Evolutionary conservation across 1,140 invertebrate genomes (phyloP).

Genomic region (Pseudomyrmex pallidus): DNA sequence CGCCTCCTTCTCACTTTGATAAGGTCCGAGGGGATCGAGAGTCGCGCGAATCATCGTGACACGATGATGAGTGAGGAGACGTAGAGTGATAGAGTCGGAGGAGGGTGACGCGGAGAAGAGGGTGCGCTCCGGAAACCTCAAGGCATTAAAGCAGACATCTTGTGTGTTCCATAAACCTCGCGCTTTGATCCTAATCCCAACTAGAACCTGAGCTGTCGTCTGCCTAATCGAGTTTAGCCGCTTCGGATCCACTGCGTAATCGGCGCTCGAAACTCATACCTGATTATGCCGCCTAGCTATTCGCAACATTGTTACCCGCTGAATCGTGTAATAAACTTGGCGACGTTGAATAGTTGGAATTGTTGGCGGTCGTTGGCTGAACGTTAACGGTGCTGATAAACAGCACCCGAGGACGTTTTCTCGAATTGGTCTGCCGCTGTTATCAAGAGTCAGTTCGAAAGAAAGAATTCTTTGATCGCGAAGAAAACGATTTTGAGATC

Average conservation of each 20-base stretch:
- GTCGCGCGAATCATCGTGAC: conserved; percentile 56
- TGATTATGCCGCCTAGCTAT: conserved; percentile 56
- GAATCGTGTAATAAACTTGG: conserved; percentile 56
- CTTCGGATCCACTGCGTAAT: conserved; percentile 42
- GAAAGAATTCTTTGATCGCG: neutral
- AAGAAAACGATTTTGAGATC: neutral
- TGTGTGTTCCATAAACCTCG: conserved; percentile 41
- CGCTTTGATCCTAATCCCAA: conserved; percentile 71
- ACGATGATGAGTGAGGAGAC: neutral
- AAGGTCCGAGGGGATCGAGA: conserved; percentile 59
- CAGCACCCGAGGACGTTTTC: conserved; percentile 1
- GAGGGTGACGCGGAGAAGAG: neutral
- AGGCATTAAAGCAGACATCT: conserved; percentile 66
- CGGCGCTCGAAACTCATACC: conserved; percentile 61
- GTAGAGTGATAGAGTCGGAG: neutral
- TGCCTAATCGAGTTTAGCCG: conserved; percentile 66
- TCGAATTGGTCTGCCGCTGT: neutral
- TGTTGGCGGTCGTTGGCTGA: conserved; percentile 47
- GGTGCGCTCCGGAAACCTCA: conserved; percentile 52
- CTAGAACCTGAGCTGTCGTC: conserved; percentile 64
- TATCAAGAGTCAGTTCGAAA: neutral
- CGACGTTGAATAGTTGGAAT: conserved; percentile 51
- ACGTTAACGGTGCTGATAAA: conserved; percentile 36
- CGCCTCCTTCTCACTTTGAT: conserved; percentile 64
- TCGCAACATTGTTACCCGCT: conserved; percentile 19